Percentiles rank a stretch among this genome's conserved stretches.
phyloP scores from a whole-genome alignment of 2,113 vertebrate genomes.

The Alectura lathami region DNA sequence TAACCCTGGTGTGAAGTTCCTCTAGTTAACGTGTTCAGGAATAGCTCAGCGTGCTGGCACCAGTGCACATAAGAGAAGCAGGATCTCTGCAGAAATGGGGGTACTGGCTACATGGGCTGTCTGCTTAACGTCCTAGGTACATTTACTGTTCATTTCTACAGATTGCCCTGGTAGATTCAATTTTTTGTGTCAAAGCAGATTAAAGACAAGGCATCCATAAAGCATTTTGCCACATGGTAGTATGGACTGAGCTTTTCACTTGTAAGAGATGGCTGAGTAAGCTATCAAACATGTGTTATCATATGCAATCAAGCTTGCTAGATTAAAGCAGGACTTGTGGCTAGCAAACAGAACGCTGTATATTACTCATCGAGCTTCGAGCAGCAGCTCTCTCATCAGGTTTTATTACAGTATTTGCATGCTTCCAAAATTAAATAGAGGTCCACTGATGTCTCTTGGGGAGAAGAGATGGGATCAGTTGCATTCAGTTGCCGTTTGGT shows the following conservation, averaged over 20 bases:
- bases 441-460: constrained; percentile 48
- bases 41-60: background rate
- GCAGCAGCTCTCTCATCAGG: constrained; percentile 65
- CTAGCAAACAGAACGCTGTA: constrained; percentile 58
- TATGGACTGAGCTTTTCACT: constrained; percentile 25
- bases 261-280: constrained; percentile 43
- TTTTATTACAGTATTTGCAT: constrained; percentile 74
- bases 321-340: constrained; percentile 58
- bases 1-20: background rate
- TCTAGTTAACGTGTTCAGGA: background rate
- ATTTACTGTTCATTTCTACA: background rate
- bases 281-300: constrained; percentile 58
- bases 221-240: background rate
- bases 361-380: constrained; percentile 59
- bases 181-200: constrained; percentile 46
- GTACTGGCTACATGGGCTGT: background rate
- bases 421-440: constrained; percentile 74
- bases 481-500: constrained; percentile 49
- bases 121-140: background rate
- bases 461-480: constrained; percentile 29
- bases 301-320: constrained; percentile 43
- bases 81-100: constrained; percentile 10
- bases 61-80: background rate
- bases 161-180: background rate
- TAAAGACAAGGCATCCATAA: constrained; percentile 52